These are phyloP conservation scores for Hirtodrosophila cameraria DNA, from an alignment of 2,888 invertebrate genomes.

Conservation along the genomic window DNA sequence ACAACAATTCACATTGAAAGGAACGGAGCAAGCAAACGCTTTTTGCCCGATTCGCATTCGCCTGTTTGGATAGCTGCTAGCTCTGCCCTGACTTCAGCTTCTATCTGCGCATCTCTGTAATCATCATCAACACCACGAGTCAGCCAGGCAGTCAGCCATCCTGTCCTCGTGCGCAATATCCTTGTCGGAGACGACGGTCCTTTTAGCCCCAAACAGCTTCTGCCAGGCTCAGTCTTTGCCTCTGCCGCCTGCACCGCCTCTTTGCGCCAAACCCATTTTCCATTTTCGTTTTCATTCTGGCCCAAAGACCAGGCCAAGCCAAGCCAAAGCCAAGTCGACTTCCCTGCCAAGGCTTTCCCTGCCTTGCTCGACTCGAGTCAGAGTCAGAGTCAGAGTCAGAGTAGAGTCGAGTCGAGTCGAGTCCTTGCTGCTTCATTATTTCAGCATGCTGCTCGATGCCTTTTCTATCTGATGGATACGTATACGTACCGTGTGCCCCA, in stretches of 20 bases:
- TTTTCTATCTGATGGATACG: constrained; percentile 80
- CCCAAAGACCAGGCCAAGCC: constrained; percentile 50
- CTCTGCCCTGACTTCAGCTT: constrained; percentile 49
- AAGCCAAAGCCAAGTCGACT: constrained; percentile 44
- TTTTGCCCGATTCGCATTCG: constrained; percentile 65
- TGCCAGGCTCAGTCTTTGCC: neutral
- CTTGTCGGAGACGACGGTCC: constrained; percentile 62
- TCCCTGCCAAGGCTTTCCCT: constrained; percentile 37
- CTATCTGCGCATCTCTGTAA: constrained; percentile 79
- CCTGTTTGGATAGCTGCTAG: constrained; percentile 58
- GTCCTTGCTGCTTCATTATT: constrained; percentile 81
- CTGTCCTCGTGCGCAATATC: constrained; percentile 79
- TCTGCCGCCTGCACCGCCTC: neutral
- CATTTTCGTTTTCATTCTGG: constrained; percentile 78
- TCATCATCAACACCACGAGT: constrained; percentile 77
- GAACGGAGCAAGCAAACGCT: constrained; percentile 67
- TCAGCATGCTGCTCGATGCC: constrained; percentile 80
- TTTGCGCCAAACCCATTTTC: constrained; percentile 63
- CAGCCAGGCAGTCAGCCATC: constrained; percentile 66
- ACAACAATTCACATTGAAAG: constrained; percentile 54
- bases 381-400: too few relatives aligned
- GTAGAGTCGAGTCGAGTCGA: constrained; percentile 43
- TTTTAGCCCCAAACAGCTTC: constrained; percentile 31
- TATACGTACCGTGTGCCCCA: constrained; percentile 74
- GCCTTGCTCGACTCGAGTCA: constrained; percentile 30